A percentile compares a stretch with the other conserved stretches of the same genome.
Evolutionary conservation across 2,113 vertebrate species (phyloP).

Genomic region (Macrotus californicus): DNA sequence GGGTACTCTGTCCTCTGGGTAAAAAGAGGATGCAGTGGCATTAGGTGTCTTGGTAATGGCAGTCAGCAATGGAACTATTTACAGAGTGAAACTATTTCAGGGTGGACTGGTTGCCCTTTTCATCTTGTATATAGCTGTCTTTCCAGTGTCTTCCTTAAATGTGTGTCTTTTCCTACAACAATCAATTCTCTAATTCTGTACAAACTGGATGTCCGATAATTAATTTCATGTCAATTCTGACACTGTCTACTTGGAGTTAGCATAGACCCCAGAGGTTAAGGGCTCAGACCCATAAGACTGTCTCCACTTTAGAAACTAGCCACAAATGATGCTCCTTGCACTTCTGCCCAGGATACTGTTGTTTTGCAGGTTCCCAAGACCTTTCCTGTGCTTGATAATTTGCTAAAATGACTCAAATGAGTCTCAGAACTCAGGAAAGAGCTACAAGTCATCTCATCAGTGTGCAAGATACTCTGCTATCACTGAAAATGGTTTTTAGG

Average conservation of each 20-base stretch:
- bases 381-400: not conserved
- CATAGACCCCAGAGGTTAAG: not conserved
- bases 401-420: not conserved
- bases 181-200: not conserved
- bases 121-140: not conserved
- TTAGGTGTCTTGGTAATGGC: not conserved
- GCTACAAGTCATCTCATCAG: not conserved
- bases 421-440: not conserved
- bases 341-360: not conserved
- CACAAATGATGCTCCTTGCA: not conserved
- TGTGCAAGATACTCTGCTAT: not conserved
- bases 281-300: not conserved
- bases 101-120: not conserved
- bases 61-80: not conserved
- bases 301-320: not conserved
- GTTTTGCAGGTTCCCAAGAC: not conserved
- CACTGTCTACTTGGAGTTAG: not conserved
- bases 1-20: not conserved
- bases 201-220: not conserved
- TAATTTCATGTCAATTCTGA: not conserved
- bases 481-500: not conserved
- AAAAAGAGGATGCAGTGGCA: not conserved
- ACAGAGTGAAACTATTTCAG: not conserved
- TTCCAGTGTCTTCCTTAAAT: not conserved
- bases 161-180: not conserved